Evolutionary conservation across 92 coral and sea anemone species (phyloP), one percentile per base, ranked within the genome.

Genomic region (Epizoanthus ramosus): DNA sequence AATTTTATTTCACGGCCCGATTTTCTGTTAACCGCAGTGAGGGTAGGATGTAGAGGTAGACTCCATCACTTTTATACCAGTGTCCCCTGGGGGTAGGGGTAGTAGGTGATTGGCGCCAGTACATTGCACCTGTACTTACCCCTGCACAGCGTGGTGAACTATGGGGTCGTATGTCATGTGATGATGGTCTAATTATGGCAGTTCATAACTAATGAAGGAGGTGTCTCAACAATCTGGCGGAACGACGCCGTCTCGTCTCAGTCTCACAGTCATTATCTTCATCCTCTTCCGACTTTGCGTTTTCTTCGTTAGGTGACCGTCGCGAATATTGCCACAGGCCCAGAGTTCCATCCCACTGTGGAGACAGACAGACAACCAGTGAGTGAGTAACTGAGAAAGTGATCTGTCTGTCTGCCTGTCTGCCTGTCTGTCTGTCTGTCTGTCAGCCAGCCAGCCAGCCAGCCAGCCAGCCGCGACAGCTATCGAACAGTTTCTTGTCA

Each of bases 281-380:
- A 24, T 35, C 4, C 25, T 74, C 47, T 74, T 74, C 14, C 15
- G 80, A 17, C 47, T 74, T 84, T 83, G 16, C 57, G 31, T 80
- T 84, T 39, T 23, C 72, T 57, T 80, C 90, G 15, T 86, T 87
- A 17, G 87, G 92, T 28, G 63, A 47, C 17, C 50, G 63, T 75
- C 94, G 80, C 23, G 63, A 80, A 90, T 95, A 95, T 35, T 91
- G 88, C 98, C 98, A 95, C 23, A 92, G 84, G 22, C 92, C 97
- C 19, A 95, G 85, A 14, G 88, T 86, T 41, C 96, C 93, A 65
- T 95, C 98, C 98, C 98, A 95, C 98, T 95, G 74, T 8, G 6
- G 18, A 80, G 14, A 67, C 5, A 61, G 59, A 10, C 58, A 25
- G 24, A 61, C 8, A 84, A 64, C 6, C 39, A 53, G 15, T n/a